phyloP scores from a whole-genome alignment of 1,140 invertebrate genomes.

The Papilio helenus region DNA sequence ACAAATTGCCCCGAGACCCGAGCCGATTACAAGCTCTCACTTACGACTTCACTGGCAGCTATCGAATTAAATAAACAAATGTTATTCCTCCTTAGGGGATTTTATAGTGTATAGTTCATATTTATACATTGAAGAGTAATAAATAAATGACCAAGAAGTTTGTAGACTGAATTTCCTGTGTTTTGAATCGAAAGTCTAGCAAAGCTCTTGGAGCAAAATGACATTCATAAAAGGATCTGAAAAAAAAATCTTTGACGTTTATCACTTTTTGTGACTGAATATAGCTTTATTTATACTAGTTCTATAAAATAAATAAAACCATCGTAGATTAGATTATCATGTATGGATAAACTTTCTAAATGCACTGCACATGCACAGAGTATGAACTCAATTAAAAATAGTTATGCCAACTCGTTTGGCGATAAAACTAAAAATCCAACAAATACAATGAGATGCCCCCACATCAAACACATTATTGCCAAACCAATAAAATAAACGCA shows the following conservation, averaged over 20 bases:
- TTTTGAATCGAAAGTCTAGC: background rate
- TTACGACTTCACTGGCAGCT: conserved; percentile 33
- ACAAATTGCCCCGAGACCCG: conserved; percentile 25
- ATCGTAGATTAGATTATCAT: background rate
- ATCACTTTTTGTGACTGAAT: background rate
- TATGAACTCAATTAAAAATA: background rate
- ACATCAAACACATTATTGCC: conserved; percentile 32
- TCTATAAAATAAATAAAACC: background rate
- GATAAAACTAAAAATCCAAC: background rate
- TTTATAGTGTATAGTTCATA: background rate
- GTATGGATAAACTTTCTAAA: conserved; percentile 8
- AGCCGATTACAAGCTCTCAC: conserved; percentile 31
- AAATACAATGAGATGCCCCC: conserved; percentile 30
- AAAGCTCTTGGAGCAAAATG: background rate
- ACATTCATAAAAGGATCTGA: too few relatives aligned
- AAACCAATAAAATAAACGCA: conserved; percentile 51
- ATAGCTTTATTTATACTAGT: background rate
- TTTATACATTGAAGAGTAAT: background rate
- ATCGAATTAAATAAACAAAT: conserved; percentile 35
- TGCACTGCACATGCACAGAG: background rate
- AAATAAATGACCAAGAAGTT: too few relatives aligned
- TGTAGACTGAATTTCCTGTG: too few relatives aligned
- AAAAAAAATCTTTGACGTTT: too few relatives aligned
- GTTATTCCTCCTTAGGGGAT: background rate
- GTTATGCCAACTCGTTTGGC: background rate